These are phyloP conservation scores for Camponotus floridanus DNA, from an alignment of 1,140 invertebrate species.

Conservation along the genomic window DNA sequence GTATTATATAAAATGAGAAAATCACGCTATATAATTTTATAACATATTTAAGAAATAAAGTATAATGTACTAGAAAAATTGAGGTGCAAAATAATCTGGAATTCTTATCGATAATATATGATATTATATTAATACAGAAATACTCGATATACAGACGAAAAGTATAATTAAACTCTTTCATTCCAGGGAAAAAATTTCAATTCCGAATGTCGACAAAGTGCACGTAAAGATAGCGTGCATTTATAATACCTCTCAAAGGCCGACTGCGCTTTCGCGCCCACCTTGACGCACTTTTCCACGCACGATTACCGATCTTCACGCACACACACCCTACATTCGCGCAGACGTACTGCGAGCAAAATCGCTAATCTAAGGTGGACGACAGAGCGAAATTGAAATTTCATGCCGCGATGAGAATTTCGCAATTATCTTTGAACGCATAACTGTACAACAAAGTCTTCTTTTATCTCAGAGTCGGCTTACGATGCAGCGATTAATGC, in stretches of 20 bases:
- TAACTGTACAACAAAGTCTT: background rate
- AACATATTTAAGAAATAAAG: too few relatives aligned
- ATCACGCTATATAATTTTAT: too few relatives aligned
- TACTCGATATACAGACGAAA: background rate
- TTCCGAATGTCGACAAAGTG: constrained; percentile 50
- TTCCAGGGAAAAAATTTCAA: background rate
- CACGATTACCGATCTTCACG: constrained; percentile 74
- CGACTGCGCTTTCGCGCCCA: constrained; percentile 63
- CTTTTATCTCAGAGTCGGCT: background rate
- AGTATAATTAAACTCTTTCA: too few relatives aligned
- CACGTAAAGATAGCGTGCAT: constrained; percentile 29
- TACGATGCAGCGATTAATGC: background rate
- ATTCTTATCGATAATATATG: background rate
- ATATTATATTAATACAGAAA: background rate
- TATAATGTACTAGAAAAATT: background rate
- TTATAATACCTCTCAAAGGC: constrained; percentile 17
- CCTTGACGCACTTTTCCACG: constrained; percentile 68
- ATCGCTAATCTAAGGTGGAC: constrained; percentile 32
- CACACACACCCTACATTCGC: constrained; percentile 44
- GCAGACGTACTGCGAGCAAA: constrained; percentile 41
- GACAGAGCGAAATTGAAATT: constrained; percentile 35
- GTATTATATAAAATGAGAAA: background rate
- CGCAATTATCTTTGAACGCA: background rate
- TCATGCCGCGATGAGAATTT: constrained; percentile 25
- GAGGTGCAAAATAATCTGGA: background rate